Base-by-base conservation (phyloP, 2,113 vertebrate genomes). In the Xenopus borealis region DNA sequence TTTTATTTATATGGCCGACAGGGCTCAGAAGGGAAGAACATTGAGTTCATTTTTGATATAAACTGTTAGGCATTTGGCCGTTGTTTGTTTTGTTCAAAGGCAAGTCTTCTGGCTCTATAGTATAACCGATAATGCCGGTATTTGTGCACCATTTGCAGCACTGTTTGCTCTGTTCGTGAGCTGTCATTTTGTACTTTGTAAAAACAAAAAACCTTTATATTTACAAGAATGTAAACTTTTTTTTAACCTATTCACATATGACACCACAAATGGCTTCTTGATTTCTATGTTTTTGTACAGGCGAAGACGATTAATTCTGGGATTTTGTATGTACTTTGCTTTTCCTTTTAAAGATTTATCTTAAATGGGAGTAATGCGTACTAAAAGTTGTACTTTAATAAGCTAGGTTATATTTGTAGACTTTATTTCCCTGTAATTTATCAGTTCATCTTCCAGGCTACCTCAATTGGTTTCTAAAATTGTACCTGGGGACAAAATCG, bases 181-280 rank as follows among this genome's bases (percentile, higher is more conserved):
- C 66, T 40, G 44, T 20, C 4, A 10, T 75, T 55, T 62, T 69
- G 73, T 76, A 76, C 27, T 61, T 75, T 76, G 27, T 67, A 69
- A 63, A 75, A 17, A 40, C 33, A 40, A 40, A 27, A 61, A 59
- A 4, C 14, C 14, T 46, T 57, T 63, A 69, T 55, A 63, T 76
- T 76, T 57, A 30, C 58, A 69, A 27, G 44, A 62, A 47, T 75
- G 72, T 67, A 47, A 47, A 61, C 55, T 23, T 13, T 18, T 75
- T 69, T 69, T 62, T 52, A 5, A 58, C 69, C 47, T 69, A 69
- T 20, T 18, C 50, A 23, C 13, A 1, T 18, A 13, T 47, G 7
- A 20, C 5, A 19, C 33, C 63, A 66, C 44, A 19, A n/a, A 18
- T 58, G 7, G 30, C 44, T 66, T 66, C n/a, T 45, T 67, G n/a